Evolutionary conservation across 2,113 vertebrate species (phyloP).

Genomic region (Shinisaurus crocodilurus): DNA sequence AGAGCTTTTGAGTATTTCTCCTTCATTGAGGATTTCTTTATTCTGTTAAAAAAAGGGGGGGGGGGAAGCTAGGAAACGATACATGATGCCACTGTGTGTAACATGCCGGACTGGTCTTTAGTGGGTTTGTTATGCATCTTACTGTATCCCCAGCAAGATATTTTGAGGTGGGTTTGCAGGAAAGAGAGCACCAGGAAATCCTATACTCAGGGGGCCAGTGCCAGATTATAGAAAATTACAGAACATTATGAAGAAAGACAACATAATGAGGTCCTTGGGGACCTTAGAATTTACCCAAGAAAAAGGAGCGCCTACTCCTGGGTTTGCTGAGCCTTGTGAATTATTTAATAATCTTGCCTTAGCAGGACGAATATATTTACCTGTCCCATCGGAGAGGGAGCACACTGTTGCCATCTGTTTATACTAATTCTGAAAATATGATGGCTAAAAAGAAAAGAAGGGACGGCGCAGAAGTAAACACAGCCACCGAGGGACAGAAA

Average conservation of each 20-base stretch:
- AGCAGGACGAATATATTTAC: constrained; percentile 68
- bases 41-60: no score
- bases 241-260: constrained; percentile 62
- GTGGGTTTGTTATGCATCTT: no score
- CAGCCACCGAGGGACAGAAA: constrained; percentile 44
- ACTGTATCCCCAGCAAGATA: neutral
- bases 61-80: neutral
- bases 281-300: constrained; percentile 55
- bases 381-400: constrained; percentile 46
- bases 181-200: constrained; percentile 18
- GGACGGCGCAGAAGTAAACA: constrained; percentile 65
- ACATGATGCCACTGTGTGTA: neutral
- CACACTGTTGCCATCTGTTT: constrained; percentile 66
- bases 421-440: constrained; percentile 70
- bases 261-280: constrained; percentile 57
- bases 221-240: constrained; percentile 55
- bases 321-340: constrained; percentile 58
- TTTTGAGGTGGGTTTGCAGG: constrained; percentile 22
- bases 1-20: neutral
- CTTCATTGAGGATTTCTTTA: neutral
- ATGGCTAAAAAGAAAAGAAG: constrained; percentile 53
- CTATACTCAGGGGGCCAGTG: constrained; percentile 28
- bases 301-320: constrained; percentile 64
- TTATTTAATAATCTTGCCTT: constrained; percentile 73
- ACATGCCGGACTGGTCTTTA: no score